These are phyloP conservation scores for Exocentrus adspersus DNA, from an alignment of 2,888 invertebrate species.

Conservation along the genomic window DNA sequence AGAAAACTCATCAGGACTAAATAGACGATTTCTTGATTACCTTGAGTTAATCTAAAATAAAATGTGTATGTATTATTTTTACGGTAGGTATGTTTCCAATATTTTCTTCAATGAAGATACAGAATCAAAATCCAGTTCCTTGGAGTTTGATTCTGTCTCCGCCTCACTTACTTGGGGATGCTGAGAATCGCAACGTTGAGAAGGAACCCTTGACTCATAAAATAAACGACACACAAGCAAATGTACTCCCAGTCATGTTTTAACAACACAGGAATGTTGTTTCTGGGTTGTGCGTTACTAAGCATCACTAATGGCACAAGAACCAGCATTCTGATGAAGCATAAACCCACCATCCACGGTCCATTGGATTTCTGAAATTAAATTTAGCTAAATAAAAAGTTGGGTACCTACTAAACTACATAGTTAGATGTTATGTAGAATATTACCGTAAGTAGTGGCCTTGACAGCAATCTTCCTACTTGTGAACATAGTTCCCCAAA, in stretches of 20 bases:
- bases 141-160: not conserved
- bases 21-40: not conserved
- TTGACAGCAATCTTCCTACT: constrained; percentile 2
- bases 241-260: constrained; percentile 31
- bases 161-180: not conserved
- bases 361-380: constrained; percentile 12
- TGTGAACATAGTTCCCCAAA: not conserved
- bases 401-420: not conserved
- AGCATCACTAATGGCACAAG: constrained; percentile 21
- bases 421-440: not conserved
- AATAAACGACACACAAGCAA: not conserved
- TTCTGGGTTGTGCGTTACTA: constrained; percentile 26
- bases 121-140: too few relatives aligned
- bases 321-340: constrained; percentile 1
- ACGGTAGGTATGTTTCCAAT: too few relatives aligned
- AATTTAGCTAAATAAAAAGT: too few relatives aligned
- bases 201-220: not conserved
- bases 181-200: not conserved
- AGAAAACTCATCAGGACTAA: not conserved
- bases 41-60: not conserved
- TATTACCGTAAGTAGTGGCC: constrained; percentile 18
- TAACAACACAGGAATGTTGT: constrained; percentile 24
- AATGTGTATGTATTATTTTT: not conserved
- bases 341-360: constrained; percentile 1
- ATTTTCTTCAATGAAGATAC: too few relatives aligned